A percentile compares a stretch with the other conserved stretches of the same genome.
These are phyloP conservation scores for Coptodon bakossiorum DNA, from an alignment of 2,113 vertebrate genomes.

Conservation along the genomic window DNA sequence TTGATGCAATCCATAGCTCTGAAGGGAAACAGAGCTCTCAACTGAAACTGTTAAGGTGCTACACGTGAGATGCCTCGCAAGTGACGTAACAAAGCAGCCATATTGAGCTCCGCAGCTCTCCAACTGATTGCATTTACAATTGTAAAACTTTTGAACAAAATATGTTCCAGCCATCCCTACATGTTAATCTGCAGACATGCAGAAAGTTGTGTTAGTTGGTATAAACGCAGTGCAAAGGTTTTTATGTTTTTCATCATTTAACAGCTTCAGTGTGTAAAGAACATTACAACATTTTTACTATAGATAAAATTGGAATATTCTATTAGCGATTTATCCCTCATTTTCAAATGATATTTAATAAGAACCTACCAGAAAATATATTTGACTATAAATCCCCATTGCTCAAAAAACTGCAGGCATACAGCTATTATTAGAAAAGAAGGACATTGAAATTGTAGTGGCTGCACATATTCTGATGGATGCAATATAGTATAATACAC, in stretches of 20 bases:
- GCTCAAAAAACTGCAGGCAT: neutral
- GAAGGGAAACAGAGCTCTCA: neutral
- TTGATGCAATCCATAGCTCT: neutral
- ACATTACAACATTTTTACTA: neutral
- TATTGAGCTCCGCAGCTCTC: neutral
- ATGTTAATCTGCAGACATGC: neutral
- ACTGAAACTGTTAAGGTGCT: neutral
- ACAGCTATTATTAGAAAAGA: neutral
- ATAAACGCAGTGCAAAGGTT: neutral
- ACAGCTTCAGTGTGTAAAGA: neutral
- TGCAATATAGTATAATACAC: neutral
- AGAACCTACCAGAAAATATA: neutral
- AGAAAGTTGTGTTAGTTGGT: neutral
- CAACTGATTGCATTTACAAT: neutral
- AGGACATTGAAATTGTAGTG: neutral
- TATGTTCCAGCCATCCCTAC: neutral
- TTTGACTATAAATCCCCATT: neutral
- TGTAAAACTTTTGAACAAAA: neutral
- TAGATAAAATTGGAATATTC: neutral
- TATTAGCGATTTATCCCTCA: neutral
- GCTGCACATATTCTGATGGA: neutral
- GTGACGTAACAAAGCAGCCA: neutral
- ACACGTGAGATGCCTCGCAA: neutral
- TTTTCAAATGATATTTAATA: neutral
- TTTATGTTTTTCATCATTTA: neutral